phyloP scores from a whole-genome alignment of 2,888 invertebrate genomes.

The Drosophila kambysellisi region DNA sequence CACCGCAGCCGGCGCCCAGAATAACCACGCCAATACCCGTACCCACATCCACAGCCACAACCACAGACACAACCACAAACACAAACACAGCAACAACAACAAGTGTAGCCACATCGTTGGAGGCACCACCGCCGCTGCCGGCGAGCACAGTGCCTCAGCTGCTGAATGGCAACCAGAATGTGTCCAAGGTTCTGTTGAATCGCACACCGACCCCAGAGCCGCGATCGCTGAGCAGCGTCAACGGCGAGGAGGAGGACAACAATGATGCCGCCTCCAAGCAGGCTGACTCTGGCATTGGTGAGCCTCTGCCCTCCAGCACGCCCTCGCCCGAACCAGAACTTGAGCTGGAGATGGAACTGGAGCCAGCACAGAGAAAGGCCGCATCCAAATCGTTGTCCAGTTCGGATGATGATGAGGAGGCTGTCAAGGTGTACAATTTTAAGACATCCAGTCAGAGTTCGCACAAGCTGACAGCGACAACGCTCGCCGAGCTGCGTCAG shows the following conservation, averaged over 20 bases:
- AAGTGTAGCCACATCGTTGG: background rate
- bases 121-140: slow-evolving; percentile 34
- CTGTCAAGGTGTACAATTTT: slow-evolving; percentile 84
- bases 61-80: background rate
- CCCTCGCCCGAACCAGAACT: slow-evolving; percentile 67
- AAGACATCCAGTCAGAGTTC: slow-evolving; percentile 84
- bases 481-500: slow-evolving; percentile 43
- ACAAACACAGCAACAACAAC: too few relatives aligned
- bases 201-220: slow-evolving; percentile 83
- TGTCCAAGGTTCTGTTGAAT: slow-evolving; percentile 82
- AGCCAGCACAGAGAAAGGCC: background rate
- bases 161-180: slow-evolving; percentile 57
- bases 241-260: slow-evolving; percentile 59
- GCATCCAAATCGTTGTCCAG: slow-evolving; percentile 74
- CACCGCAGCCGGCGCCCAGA: slow-evolving; percentile 80
- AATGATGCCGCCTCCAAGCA: slow-evolving; percentile 82
- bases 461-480: slow-evolving; percentile 39
- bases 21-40: slow-evolving; percentile 50
- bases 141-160: slow-evolving; percentile 27
- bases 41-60: background rate
- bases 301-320: slow-evolving; percentile 58
- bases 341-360: background rate
- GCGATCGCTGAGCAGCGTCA: slow-evolving; percentile 66
- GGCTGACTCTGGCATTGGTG: slow-evolving; percentile 83
- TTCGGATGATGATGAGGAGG: slow-evolving; percentile 84